A percentile compares a stretch with the other conserved stretches of the same genome.
Conservation (phyloP, 1,140 invertebrate species). For the Telenomus remus region DNA sequence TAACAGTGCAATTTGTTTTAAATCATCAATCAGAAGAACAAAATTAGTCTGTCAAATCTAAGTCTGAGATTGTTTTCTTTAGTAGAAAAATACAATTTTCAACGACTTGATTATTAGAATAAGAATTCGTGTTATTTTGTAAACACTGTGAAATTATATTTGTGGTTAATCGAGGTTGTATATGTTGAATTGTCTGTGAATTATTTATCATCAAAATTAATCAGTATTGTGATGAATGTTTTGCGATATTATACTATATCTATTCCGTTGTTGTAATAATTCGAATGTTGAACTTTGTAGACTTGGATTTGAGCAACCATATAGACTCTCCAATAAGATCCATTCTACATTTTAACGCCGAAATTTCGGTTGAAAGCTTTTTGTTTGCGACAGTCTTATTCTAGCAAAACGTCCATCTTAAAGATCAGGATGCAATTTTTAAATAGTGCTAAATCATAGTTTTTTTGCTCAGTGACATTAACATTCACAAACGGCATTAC, state of each 20-base stretch:
- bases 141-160: too few relatives aligned
- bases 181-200: too few relatives aligned
- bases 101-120: too few relatives aligned
- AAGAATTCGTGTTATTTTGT: too few relatives aligned
- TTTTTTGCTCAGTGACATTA: slow-evolving; percentile 10
- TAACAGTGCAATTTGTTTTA: too few relatives aligned
- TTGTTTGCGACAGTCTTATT: background rate
- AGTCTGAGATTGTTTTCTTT: background rate
- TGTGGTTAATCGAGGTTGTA: too few relatives aligned
- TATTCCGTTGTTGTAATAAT: background rate
- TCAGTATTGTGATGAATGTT: background rate
- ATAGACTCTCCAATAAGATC: slow-evolving; percentile 4
- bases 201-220: background rate
- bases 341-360: background rate
- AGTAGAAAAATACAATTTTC: too few relatives aligned
- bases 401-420: too few relatives aligned
- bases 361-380: background rate
- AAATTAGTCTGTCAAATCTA: background rate
- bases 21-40: too few relatives aligned
- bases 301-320: slow-evolving; percentile 12
- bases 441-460: slow-evolving; percentile 19
- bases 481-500: too few relatives aligned
- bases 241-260: background rate
- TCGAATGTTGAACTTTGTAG: background rate
- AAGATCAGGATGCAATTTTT: slow-evolving; percentile 3